phyloP scores from a whole-genome alignment of 2,797 vertebrate genomes.

The Scleropages formosus region DNA sequence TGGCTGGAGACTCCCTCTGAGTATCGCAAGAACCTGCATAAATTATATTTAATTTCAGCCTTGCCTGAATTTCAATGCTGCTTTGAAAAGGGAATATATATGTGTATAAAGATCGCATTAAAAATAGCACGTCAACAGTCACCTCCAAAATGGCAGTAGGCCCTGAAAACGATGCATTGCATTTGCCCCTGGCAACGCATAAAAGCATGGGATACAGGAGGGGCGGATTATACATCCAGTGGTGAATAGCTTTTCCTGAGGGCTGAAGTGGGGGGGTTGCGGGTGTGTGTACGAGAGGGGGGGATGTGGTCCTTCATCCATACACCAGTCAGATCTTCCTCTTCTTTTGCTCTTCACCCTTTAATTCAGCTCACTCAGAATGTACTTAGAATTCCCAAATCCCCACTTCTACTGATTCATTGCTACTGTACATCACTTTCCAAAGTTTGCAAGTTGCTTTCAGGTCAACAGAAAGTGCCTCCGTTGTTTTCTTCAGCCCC shows the following conservation, averaged over 20 bases:
- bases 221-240: too few relatives aligned
- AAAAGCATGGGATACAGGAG: too few relatives aligned
- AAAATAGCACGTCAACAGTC: not conserved
- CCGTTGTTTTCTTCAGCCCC: too few relatives aligned
- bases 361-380: too few relatives aligned
- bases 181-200: not conserved
- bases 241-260: too few relatives aligned
- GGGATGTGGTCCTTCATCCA: not conserved
- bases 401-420: too few relatives aligned
- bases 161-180: not conserved
- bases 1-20: slow-evolving; percentile 22
- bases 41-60: slow-evolving; percentile 41
- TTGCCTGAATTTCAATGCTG: slow-evolving; percentile 24
- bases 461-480: too few relatives aligned
- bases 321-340: not conserved
- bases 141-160: slow-evolving; percentile 11
- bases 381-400: too few relatives aligned
- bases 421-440: too few relatives aligned
- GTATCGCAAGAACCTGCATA: slow-evolving; percentile 37
- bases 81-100: slow-evolving; percentile 7
- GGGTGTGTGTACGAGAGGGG: not conserved
- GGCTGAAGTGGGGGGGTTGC: not conserved
- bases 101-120: not conserved
- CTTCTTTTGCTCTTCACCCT: too few relatives aligned
- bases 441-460: too few relatives aligned